A percentile compares a stretch with the other conserved stretches of the same genome.
phyloP scores from a whole-genome alignment of 2,888 invertebrate genomes.

The Drosophila birchii region DNA sequence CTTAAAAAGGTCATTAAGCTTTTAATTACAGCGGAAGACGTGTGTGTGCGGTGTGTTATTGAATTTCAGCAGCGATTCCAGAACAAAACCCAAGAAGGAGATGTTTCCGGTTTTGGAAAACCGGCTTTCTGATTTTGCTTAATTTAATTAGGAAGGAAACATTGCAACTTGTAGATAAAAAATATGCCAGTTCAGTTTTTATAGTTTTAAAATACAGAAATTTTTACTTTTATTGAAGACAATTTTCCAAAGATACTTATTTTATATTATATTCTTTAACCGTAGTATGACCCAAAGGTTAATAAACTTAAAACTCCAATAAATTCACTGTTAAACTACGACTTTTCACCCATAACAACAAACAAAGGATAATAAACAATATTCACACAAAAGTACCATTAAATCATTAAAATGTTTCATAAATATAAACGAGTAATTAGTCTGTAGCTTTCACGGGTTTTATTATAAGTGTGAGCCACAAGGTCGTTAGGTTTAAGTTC shows the following conservation, averaged over 20 bases:
- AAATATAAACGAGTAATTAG: constrained; percentile 6
- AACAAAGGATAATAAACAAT: constrained; percentile 1
- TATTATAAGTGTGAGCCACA: not conserved
- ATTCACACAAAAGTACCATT: not conserved
- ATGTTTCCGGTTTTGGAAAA: constrained; percentile 19
- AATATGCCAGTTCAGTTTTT: not conserved
- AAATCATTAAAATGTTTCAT: not conserved
- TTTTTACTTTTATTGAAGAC: too few species aligned
- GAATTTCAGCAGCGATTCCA: constrained; percentile 16
- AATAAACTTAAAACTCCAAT: not conserved
- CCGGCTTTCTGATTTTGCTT: not conserved
- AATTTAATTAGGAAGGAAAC: constrained; percentile 2
- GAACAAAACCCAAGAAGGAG: constrained; percentile 1
- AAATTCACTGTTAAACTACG: not conserved
- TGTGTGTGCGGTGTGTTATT: constrained; percentile 10
- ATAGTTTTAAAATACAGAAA: too few species aligned
- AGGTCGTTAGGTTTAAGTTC: constrained; percentile 7
- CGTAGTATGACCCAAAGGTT: not conserved
- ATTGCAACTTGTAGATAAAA: not conserved
- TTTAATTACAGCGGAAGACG: constrained; percentile 18
- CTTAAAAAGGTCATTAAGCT: constrained; percentile 21
- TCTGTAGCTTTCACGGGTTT: not conserved
- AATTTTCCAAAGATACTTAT: not conserved
- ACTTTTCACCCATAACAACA: not conserved
- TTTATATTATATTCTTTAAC: not conserved